Base-by-base conservation (phyloP, 2,888 invertebrate species). In the Pristionchus maxplancki region DNA sequence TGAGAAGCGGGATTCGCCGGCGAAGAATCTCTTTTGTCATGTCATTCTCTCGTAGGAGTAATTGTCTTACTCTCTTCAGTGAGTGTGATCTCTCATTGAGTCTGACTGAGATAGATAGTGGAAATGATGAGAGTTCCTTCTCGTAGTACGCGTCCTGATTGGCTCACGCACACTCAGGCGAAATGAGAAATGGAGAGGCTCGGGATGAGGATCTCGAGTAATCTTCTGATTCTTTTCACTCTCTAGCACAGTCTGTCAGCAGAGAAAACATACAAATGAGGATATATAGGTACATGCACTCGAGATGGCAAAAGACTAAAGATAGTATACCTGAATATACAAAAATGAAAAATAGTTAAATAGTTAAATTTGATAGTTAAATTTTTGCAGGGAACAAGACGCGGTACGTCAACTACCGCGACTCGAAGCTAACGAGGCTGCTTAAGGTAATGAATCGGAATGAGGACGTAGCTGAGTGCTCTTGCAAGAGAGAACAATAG, bases 341-440 rank as follows among this genome's bases (percentile, higher is more conserved):
- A 28, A 62, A 6, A 62, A 28, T n/a, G 20, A 28, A 62, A 28
- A 62, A 6, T 24, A 62, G 62, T 28, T 11, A 44, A 44, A 44
- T 44, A 11, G 11, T 11, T n/a, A 50, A 50, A 50, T 50, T 20
- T 20, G 20, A 50, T 15, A 50, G 20, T 50, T 2, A 28, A 11
- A 8, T 62, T 1, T 62, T 82, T 90, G 81, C 86, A 93, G 94
- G 93, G 20, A 93, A 93, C 71, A 90, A 94, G 90, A 95, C 95
- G 17, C 95, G 95, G 82, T 98, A 98, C 95, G 98, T 98, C 11
- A 98, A 98, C 95, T 98, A 97, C 95, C 96, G 98, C 0, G 98
- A 98, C 95, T 98, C 98, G 44, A 98, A 98, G 95, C 95, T 98
- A 91, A 98, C 98, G 0, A 96, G 98, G 9, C 95, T 98, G 88